A percentile compares a stretch with the other conserved stretches of the same genome.
phyloP scores from a whole-genome alignment of 2,888 invertebrate species.

The Eristalinus sepulchralis region DNA sequence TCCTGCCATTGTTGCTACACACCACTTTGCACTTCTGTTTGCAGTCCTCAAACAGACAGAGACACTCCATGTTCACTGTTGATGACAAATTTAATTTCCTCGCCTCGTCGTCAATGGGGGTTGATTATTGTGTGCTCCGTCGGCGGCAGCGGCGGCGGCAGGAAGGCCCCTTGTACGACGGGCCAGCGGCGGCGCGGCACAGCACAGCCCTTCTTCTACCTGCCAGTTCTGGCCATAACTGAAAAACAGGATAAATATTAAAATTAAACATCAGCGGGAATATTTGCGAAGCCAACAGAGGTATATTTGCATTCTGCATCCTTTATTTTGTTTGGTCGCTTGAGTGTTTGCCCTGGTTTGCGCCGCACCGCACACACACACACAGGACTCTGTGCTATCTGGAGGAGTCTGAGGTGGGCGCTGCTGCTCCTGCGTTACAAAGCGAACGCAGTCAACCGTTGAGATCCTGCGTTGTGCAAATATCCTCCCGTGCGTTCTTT shows the following conservation, averaged over 20 bases:
- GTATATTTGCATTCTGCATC: slow-evolving; percentile 69
- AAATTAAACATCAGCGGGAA: slow-evolving; percentile 71
- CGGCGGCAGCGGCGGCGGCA: too few species aligned
- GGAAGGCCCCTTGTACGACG: background rate
- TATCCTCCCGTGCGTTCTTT: slow-evolving; percentile 44
- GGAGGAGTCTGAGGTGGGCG: slow-evolving; percentile 54
- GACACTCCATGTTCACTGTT: slow-evolving; percentile 70
- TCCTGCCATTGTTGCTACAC: slow-evolving; percentile 62
- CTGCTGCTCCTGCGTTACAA: slow-evolving; percentile 44
- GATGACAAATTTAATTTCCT: slow-evolving; percentile 72
- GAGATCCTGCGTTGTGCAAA: slow-evolving; percentile 71
- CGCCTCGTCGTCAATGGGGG: slow-evolving; percentile 68
- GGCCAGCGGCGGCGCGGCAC: background rate
- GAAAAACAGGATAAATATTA: slow-evolving; percentile 72
- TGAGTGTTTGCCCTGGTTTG: slow-evolving; percentile 67
- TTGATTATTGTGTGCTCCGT: slow-evolving; percentile 58
- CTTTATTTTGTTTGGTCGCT: slow-evolving; percentile 68
- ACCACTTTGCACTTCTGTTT: slow-evolving; percentile 70
- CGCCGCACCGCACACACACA: slow-evolving; percentile 30
- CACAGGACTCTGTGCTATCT: slow-evolving; percentile 33
- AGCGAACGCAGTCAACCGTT: slow-evolving; percentile 58
- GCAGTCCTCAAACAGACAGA: slow-evolving; percentile 68
- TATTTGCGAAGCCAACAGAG: slow-evolving; percentile 68
- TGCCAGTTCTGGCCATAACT: slow-evolving; percentile 59
- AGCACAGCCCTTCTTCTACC: slow-evolving; percentile 25